Evolutionary conservation across 2,113 vertebrate genomes (phyloP).

Genomic region (Syngnathoides biaculeatus): DNA sequence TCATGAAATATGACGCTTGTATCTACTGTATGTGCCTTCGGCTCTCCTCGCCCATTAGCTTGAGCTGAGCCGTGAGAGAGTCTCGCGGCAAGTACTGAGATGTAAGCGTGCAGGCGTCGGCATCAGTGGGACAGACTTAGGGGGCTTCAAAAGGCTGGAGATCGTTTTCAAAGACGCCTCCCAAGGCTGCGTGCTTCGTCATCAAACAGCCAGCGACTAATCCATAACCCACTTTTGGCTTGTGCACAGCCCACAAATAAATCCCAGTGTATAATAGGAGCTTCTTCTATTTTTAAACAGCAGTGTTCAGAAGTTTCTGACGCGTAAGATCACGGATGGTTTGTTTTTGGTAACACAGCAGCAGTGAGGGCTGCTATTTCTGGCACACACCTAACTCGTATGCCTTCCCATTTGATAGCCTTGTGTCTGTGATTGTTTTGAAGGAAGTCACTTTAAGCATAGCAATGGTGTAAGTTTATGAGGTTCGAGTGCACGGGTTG

Average conservation of each 20-base stretch:
- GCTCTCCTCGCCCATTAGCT: constrained; percentile 34
- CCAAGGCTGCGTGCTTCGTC: constrained; percentile 46
- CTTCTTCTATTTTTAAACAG: constrained; percentile 55
- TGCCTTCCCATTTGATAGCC: constrained; percentile 4
- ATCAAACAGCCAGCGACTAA: constrained; percentile 57
- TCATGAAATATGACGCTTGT: constrained; percentile 46
- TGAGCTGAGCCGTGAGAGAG: constrained; percentile 25
- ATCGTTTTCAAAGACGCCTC: constrained; percentile 52
- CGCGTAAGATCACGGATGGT: constrained; percentile 40
- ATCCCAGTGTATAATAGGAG: constrained; percentile 34
- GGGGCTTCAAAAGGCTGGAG: constrained; percentile 52
- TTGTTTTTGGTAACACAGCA: constrained; percentile 29
- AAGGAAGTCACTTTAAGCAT: constrained; percentile 17
- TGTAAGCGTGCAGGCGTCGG: constrained; percentile 16
- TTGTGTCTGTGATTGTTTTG: constrained; percentile 16
- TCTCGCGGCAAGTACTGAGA: constrained; percentile 19
- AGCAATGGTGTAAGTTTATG: not conserved
- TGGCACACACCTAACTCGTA: constrained; percentile 22
- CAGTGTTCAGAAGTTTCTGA: constrained; percentile 44
- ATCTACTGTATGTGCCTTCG: constrained; percentile 16
- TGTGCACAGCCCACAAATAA: constrained; percentile 54
- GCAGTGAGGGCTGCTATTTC: constrained; percentile 26
- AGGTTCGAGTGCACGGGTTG: not conserved
- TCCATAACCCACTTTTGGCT: constrained; percentile 58
- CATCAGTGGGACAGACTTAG: constrained; percentile 40